Evolutionary conservation across 2,113 vertebrate species (phyloP).

Genomic region (Macaca mulatta): DNA sequence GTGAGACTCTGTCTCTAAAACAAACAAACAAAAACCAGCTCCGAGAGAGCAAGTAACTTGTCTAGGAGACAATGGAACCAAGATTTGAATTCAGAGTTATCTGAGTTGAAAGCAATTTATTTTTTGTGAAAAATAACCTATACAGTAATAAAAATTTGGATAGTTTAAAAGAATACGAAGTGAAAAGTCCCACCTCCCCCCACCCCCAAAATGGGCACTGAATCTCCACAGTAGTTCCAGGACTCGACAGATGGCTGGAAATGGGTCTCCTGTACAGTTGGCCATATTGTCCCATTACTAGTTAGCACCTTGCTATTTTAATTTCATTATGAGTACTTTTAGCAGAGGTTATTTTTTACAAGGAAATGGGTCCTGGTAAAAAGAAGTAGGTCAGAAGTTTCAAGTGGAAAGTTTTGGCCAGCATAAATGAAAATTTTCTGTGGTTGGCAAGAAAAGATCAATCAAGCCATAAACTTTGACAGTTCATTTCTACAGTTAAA

Average conservation of each 20-base stretch:
- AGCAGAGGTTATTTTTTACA: constrained; percentile 54
- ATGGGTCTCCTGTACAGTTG: neutral
- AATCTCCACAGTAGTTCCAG: neutral
- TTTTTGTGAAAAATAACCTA: neutral
- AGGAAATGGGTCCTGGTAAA: neutral
- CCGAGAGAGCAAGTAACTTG: neutral
- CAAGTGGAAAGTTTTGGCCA: constrained; percentile 16
- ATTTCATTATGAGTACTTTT: constrained; percentile 41
- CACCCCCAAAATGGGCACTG: neutral
- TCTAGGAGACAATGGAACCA: neutral
- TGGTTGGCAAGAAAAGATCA: constrained; percentile 42
- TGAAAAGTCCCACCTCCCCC: neutral
- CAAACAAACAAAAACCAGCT: too few relatives aligned
- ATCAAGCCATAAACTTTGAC: neutral
- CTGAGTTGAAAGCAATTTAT: constrained; percentile 25
- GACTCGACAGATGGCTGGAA: constrained; percentile 39
- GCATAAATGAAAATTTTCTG: neutral
- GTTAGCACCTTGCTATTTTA: constrained; percentile 28
- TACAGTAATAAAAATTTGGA: neutral
- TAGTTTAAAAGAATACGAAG: neutral
- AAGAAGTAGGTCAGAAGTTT: constrained; percentile 65
- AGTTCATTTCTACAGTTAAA: neutral
- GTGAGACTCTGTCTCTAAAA: too few relatives aligned
- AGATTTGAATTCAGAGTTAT: constrained; percentile 33
- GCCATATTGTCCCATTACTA: neutral